phyloP scores from a whole-genome alignment of 2,888 invertebrate genomes.

The Tipula helvola region DNA sequence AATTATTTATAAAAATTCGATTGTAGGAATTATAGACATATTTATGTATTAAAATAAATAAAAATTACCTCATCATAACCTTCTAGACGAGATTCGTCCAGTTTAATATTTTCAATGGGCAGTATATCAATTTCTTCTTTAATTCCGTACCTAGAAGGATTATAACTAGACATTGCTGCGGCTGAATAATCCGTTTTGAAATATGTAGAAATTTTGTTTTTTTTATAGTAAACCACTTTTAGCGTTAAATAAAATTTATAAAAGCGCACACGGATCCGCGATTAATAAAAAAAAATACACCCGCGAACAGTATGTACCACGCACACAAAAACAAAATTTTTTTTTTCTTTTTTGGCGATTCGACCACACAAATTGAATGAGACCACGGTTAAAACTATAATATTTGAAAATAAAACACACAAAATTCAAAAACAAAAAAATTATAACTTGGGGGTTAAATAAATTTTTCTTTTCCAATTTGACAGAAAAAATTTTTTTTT shows the following conservation, averaged over 20 bases:
- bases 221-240: neutral
- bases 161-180: neutral
- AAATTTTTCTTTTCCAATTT: neutral
- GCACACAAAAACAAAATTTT: neutral
- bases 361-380: neutral
- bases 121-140: neutral
- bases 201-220: neutral
- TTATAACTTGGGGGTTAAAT: neutral
- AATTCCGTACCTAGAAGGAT: neutral
- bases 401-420: neutral
- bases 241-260: neutral
- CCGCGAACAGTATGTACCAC: neutral
- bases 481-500: neutral
- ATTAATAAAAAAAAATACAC: neutral
- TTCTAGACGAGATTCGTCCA: conserved; percentile 4
- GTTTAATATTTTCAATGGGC: neutral
- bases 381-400: neutral
- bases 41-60: neutral
- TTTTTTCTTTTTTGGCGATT: neutral
- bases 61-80: neutral
- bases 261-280: neutral
- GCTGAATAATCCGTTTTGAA: neutral
- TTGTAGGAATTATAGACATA: neutral
- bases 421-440: neutral
- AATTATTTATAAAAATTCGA: neutral